Percentiles rank a stretch among this genome's conserved stretches.
Conservation (phyloP, 2,888 invertebrate species). For the Diarsia rubi region DNA sequence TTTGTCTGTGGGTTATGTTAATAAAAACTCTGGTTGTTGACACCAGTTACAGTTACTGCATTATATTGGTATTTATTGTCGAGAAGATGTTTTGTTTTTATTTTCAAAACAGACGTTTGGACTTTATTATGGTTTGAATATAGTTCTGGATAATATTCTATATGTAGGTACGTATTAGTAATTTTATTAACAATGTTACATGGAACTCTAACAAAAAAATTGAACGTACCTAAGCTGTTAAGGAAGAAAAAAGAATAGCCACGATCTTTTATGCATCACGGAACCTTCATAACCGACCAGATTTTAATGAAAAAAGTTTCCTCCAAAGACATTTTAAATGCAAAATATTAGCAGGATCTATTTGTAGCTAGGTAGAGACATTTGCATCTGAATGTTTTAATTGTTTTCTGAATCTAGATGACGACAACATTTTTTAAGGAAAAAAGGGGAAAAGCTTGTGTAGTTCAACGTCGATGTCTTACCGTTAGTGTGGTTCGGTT, state of each 20-base stretch:
- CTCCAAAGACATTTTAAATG: conserved; percentile 80
- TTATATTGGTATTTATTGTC: background rate
- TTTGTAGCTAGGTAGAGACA: conserved; percentile 59
- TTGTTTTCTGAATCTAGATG: conserved; percentile 58
- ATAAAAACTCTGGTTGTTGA: conserved; percentile 7
- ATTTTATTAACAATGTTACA: background rate
- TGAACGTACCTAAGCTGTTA: conserved; percentile 53
- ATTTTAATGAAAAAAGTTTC: conserved; percentile 84
- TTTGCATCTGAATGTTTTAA: conserved; percentile 69
- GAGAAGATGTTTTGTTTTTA: background rate
- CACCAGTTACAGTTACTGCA: background rate
- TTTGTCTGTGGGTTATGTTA: conserved; percentile 19
- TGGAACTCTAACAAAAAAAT: conserved; percentile 36
- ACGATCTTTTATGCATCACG: conserved; percentile 79
- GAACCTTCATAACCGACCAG: conserved; percentile 76
- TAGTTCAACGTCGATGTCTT: conserved; percentile 61
- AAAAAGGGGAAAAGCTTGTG: conserved; percentile 57
- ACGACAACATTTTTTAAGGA: conserved; percentile 28
- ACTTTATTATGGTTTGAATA: background rate
- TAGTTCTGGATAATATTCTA: background rate
- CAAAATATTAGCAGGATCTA: conserved; percentile 73
- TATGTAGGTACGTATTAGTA: background rate
- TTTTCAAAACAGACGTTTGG: background rate
- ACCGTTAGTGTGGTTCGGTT: conserved; percentile 79
- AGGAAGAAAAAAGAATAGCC: conserved; percentile 65